A percentile compares a stretch with the other conserved stretches of the same genome.
phyloP scores from a whole-genome alignment of 2,888 invertebrate species.

The Apamea sordens region DNA sequence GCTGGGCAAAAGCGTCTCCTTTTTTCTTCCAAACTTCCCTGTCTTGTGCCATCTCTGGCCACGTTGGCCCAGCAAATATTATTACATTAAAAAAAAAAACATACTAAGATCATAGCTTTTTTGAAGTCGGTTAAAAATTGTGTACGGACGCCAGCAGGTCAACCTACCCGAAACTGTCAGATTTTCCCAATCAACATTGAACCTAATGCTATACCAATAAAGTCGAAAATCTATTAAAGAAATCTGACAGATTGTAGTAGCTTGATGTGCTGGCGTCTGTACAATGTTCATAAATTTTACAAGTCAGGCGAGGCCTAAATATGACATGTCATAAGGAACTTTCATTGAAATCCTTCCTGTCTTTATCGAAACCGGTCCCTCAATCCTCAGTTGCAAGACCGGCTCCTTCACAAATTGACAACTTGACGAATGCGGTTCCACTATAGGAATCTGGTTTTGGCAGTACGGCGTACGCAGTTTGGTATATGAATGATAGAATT shows the following conservation, averaged over 20 bases:
- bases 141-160: no score
- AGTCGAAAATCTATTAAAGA: no score
- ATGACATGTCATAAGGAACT: background rate
- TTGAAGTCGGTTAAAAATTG: background rate
- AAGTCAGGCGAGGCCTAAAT: background rate
- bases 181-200: no score
- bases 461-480: background rate
- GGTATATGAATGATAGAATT: background rate
- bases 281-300: background rate
- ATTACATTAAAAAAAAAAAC: background rate
- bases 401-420: background rate
- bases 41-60: no score
- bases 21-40: no score
- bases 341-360: slow-evolving; percentile 9
- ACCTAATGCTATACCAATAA: no score
- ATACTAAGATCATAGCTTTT: background rate
- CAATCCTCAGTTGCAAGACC: slow-evolving; percentile 10
- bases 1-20: no score
- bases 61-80: no score
- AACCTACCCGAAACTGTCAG: no score
- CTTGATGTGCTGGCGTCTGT: no score
- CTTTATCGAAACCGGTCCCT: slow-evolving; percentile 12
- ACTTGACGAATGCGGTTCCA: background rate
- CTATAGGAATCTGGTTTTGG: background rate
- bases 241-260: no score